Evolutionary conservation across 1,140 invertebrate species (phyloP), one percentile per base, ranked within the genome.

Genomic region (Scaptomyza graminum): DNA sequence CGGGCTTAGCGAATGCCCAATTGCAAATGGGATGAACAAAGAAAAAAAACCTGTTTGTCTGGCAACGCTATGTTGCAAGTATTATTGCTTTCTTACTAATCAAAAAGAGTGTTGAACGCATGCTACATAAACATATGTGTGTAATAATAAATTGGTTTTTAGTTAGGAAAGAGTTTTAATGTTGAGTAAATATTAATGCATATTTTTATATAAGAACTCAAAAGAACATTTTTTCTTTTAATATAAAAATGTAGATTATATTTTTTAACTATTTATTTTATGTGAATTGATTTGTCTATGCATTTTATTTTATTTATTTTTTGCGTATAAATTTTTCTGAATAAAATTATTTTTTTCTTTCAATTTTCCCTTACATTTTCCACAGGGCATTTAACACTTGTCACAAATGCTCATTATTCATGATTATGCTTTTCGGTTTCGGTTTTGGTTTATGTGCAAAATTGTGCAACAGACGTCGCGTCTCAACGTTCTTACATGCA

Each of bases 351-450:
- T 22, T 5, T 28, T 18, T 68, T 37, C 34, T 68, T 69, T 39
- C 41, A 65, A 60, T 66, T 67, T 60, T 50, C 28, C 28, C 13
- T 15, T 59, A 67, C 64, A 87, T 87, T 84, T 76, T 49, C 83
- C 62, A 88, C 65, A 51, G 83, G 79, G 79, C 51, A 70, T 62
- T 88, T 83, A 79, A 88, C 83, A 87, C 83, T 87, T 87, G 79
- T 85, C 78, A 82, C 81, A 75, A 90, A 78, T 76, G 76, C 89
- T 90, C 89, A 90, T 90, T 90, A 90, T 90, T 90, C 81, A 85
- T 90, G 78, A 90, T 90, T 90, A 90, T 90, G 89, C 84, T 89
- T 90, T 85, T 7, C n/a, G 31, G 82, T 22, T 22, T 22, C 18
- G 18, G 75, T 64, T 87, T 87, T 41, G 12, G 37, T 41, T 85